These are phyloP conservation scores for Calidris pygmaea DNA, from an alignment of 2,113 vertebrate genomes.

Conservation along the genomic window DNA sequence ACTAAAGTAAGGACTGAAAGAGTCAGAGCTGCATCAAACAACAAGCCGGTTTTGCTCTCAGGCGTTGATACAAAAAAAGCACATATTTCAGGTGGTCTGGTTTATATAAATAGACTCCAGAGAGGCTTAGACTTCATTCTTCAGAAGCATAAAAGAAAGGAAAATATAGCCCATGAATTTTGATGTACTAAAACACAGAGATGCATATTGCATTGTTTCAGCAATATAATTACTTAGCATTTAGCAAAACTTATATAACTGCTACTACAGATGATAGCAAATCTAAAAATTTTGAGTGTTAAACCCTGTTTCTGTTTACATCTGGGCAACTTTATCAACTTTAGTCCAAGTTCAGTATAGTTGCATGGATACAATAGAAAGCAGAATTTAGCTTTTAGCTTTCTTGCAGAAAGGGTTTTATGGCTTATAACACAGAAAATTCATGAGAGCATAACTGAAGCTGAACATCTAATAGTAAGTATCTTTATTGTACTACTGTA, in stretches of 20 bases:
- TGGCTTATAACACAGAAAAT: slow-evolving; percentile 46
- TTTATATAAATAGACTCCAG: slow-evolving; percentile 9
- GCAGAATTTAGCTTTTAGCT: background rate
- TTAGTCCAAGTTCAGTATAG: background rate
- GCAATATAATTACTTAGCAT: background rate
- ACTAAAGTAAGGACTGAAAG: background rate
- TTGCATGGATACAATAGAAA: background rate
- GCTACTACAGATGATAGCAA: background rate
- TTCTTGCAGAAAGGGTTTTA: slow-evolving; percentile 8
- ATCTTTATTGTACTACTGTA: background rate
- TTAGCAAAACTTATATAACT: slow-evolving; percentile 20
- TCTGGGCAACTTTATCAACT: background rate
- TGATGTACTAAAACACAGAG: slow-evolving; percentile 1
- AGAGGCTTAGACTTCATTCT: slow-evolving; percentile 1
- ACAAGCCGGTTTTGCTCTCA: background rate
- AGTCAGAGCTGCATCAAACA: background rate
- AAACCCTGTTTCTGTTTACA: background rate
- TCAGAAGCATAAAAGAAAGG: background rate
- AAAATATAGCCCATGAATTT: background rate
- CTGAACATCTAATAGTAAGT: background rate
- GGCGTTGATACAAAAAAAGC: background rate
- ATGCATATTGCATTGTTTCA: background rate
- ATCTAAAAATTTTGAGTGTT: background rate
- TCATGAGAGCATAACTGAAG: background rate
- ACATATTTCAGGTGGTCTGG: background rate